These are phyloP conservation scores for Tribolium freemani DNA, from an alignment of 2,888 invertebrate species.

Conservation along the genomic window DNA sequence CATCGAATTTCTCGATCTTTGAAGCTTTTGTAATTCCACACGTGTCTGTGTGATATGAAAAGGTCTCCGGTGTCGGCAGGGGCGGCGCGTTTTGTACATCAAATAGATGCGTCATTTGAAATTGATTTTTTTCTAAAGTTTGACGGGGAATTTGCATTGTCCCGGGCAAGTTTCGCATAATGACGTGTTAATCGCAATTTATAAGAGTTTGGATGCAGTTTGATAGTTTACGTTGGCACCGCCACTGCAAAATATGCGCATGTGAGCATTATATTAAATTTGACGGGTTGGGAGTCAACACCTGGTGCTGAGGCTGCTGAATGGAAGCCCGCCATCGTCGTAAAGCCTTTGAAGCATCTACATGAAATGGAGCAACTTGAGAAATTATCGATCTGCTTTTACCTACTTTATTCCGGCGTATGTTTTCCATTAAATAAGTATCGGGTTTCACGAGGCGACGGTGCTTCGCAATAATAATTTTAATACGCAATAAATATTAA, in stretches of 20 bases:
- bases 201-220: background rate
- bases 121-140: background rate
- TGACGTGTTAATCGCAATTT: background rate
- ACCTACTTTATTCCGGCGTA: slow-evolving; percentile 36
- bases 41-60: slow-evolving; percentile 9
- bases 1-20: background rate
- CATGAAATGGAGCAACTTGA: slow-evolving; percentile 45
- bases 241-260: slow-evolving; percentile 25
- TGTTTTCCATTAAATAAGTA: slow-evolving; percentile 42
- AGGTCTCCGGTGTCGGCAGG: slow-evolving; percentile 4
- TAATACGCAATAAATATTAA: slow-evolving; percentile 42
- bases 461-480: slow-evolving; percentile 23
- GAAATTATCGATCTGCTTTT: slow-evolving; percentile 49
- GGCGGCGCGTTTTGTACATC: background rate
- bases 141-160: background rate
- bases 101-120: background rate
- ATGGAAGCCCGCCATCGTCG: slow-evolving; percentile 25
- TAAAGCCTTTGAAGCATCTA: slow-evolving; percentile 42
- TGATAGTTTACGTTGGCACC: background rate
- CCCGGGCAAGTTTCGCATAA: background rate
- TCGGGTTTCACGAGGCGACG: slow-evolving; percentile 37
- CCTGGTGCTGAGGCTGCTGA: slow-evolving; percentile 47
- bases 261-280: slow-evolving; percentile 48
- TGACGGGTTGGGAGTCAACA: slow-evolving; percentile 51
- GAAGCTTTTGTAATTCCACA: background rate